Conservation (phyloP, 2,113 vertebrate genomes). For the Ptilorrhoa leucosticta region DNA sequence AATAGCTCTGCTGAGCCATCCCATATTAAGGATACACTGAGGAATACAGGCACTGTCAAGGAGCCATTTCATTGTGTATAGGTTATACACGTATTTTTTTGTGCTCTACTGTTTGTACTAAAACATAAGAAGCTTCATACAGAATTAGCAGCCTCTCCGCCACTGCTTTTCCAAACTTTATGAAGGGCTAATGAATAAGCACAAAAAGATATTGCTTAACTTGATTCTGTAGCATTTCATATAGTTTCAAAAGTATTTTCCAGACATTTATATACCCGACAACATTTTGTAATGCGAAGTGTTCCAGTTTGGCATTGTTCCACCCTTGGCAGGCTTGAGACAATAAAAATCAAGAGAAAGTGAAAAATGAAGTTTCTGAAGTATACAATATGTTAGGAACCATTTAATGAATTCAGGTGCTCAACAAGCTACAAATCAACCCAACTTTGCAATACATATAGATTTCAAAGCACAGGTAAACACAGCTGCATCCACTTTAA, state of each 20-base stretch:
- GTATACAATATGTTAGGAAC: background rate
- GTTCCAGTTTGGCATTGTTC: constrained; percentile 32
- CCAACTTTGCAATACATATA: background rate
- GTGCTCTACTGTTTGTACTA: background rate
- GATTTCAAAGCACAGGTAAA: constrained; percentile 29
- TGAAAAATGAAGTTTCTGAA: constrained; percentile 25
- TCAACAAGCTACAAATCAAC: constrained; percentile 9
- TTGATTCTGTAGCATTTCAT: background rate
- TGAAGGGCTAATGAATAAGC: background rate
- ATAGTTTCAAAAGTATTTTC: background rate
- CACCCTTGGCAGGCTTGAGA: constrained; percentile 2
- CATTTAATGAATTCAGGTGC: constrained; percentile 10
- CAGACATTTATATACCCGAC: background rate
- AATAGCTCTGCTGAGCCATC: background rate
- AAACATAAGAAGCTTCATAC: background rate
- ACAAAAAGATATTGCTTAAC: background rate
- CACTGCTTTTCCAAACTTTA: background rate
- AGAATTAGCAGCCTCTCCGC: background rate
- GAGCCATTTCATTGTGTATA: background rate
- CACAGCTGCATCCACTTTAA: constrained; percentile 24
- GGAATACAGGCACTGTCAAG: accelerated
- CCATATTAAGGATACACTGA: background rate
- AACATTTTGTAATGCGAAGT: background rate
- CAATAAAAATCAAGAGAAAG: constrained; percentile 11
- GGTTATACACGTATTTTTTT: accelerated